Base-by-base conservation (phyloP, 2,888 invertebrate genomes). In the Hipparchia sbordonii region DNA sequence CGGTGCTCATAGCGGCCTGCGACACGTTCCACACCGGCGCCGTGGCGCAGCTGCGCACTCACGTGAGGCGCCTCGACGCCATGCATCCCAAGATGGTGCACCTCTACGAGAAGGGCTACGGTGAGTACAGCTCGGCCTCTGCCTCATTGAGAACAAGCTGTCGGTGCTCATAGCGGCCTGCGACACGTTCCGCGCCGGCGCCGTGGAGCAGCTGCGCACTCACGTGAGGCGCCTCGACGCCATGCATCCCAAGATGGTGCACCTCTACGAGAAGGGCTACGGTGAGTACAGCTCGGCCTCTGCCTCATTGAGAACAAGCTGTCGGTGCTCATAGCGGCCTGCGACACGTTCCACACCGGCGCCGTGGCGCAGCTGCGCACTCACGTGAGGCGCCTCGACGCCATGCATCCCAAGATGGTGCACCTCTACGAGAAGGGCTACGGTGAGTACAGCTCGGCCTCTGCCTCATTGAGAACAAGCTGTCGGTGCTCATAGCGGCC, bases 21-120 rank as follows among this genome's bases (percentile, higher is more conserved):
- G 99, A 99, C 93, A 99, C 99, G 60, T 99, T 99, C 95, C 96
- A 99, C 81, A 99, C 99, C 0, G 99, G 99, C 74, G 99, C 99
- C 45, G 99, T 99, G 0, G 99, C 99, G 87, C 99, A 99, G 88
- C 94, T 99, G 79, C 95, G 99, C 57, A 99, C 99, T 0, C 99
- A 99, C 91, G 97, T 96, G 74, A 94, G 97, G 0, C 98, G 98
- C 82, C 95, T 99, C 80, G 99, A 98, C 91, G 98, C 98, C 7
- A 93, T 99, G 74, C 99, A 99, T 90, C 98, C 99, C 54, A 94
- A 94, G 75, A 98, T 98, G 98, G 99, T 99, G 69, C 97, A 98
- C 83, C 94, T 99, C 0, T 99, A 98, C 84, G 99, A 99, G 93
- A 99, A 99, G 91, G 99, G 99, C 56, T 99, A 99, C 81, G 98